A percentile compares a stretch with the other conserved stretches of the same genome.
Conservation (phyloP, 2,888 invertebrate genomes). For the Phalera bucephala region DNA sequence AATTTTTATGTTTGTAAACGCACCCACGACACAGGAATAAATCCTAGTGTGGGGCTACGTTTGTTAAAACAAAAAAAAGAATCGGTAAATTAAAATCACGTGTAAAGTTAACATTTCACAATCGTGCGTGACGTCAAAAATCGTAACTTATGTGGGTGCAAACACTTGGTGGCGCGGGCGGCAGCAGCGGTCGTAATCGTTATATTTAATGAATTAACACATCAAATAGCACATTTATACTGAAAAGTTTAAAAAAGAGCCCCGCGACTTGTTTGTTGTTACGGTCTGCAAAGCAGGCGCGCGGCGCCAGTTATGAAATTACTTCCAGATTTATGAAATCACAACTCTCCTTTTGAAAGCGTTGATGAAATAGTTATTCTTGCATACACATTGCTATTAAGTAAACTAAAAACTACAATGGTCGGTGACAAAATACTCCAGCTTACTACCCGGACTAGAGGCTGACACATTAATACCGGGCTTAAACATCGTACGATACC, state of each 20-base stretch:
- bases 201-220: conserved; percentile 16
- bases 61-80: too few species aligned
- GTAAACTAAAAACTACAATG: conserved; percentile 14
- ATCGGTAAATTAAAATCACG: too few species aligned
- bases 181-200: conserved; percentile 3
- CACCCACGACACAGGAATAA: too few species aligned
- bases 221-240: conserved; percentile 18
- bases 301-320: conserved; percentile 13
- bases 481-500: conserved; percentile 20
- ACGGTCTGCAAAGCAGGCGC: conserved; percentile 27
- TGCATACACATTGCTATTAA: not conserved
- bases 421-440: conserved; percentile 27
- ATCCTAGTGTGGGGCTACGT: too few species aligned
- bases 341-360: not conserved
- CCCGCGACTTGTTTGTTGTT: conserved; percentile 20
- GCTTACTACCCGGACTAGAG: conserved; percentile 27
- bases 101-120: not conserved
- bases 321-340: conserved; percentile 23
- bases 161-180: conserved; percentile 6
- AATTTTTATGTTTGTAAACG: too few species aligned
- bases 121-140: conserved; percentile 4
- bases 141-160: conserved; percentile 5
- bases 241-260: conserved; percentile 19
- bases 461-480: conserved; percentile 34
- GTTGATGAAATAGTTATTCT: not conserved